These are phyloP conservation scores for Hypomecis punctinalis DNA, from an alignment of 2,888 invertebrate genomes.

Conservation along the genomic window DNA sequence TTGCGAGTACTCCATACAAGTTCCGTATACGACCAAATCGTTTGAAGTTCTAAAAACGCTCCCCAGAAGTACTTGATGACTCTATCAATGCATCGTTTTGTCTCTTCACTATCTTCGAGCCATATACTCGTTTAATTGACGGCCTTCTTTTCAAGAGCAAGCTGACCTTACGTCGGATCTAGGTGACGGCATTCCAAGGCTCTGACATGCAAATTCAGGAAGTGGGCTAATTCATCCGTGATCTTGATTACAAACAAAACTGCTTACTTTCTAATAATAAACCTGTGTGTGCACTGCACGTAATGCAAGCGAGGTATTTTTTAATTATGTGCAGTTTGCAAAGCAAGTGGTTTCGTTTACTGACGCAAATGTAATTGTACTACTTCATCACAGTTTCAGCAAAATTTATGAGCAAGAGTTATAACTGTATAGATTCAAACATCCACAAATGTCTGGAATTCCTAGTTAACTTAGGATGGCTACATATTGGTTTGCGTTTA, in stretches of 20 bases:
- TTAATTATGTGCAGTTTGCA: neutral
- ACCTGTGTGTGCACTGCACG: neutral
- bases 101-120: slow-evolving; percentile 2
- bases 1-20: too few relatives aligned
- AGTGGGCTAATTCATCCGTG: neutral
- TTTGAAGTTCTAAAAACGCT: too few relatives aligned
- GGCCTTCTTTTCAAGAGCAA: slow-evolving; percentile 10
- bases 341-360: too few relatives aligned
- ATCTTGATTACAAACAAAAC: slow-evolving; percentile 3
- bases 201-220: neutral
- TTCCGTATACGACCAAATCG: too few relatives aligned
- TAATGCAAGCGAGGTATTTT: neutral
- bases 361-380: too few relatives aligned
- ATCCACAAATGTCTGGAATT: too few relatives aligned
- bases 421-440: too few relatives aligned
- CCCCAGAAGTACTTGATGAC: neutral
- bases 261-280: neutral
- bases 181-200: slow-evolving; percentile 2
- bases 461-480: too few relatives aligned
- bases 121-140: slow-evolving; percentile 25
- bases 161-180: slow-evolving; percentile 1
- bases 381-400: too few relatives aligned
- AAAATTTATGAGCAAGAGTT: too few relatives aligned
- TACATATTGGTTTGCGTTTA: too few relatives aligned
- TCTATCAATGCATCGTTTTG: slow-evolving; percentile 24